Evolutionary conservation across 2,888 invertebrate genomes (phyloP), one percentile per base, ranked within the genome.

Genomic region (Carcina quercana): DNA sequence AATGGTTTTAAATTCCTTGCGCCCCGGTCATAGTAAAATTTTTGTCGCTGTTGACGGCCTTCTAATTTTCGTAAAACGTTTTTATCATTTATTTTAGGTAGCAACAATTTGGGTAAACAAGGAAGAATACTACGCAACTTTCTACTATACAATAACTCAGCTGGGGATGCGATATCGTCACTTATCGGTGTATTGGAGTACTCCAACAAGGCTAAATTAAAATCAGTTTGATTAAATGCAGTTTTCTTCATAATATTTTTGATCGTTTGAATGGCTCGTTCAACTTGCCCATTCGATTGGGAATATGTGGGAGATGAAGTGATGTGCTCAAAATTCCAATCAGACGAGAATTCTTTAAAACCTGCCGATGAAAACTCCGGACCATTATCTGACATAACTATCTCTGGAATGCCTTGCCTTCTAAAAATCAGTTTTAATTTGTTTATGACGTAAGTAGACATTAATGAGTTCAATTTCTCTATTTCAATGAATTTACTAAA

Each of bases 351-450:
- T 4, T 34, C 11, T 13, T 15, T 21, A 25, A 49, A 46, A 8
- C 1, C 3, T 15, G 25, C 10, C 2, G 11, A 13, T 5, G 26
- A 19, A 29, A 43, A 43, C 17, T 44, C 25, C 1, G 41, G 40
- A 4, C 42, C 45, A 14, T 31, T 31, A 25, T 47, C 43, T 2
- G 42, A 37, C 27, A 41, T 35, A 5, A 43, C 24, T 10, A 28
- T 22, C 6, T 38, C 28, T 1, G 49, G 42, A 21, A 46, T 43
- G 0, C 49, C 46, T n/a, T 42, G 38, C n/a, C 43, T 28, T 5
- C 34, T 25, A 34, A 46, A 44, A 13, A 41, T 42, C 5, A 20
- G 10, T 33, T 48, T 48, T 8, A 43, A 25, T 13, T 35, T 26
- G 5, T 30, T 20, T 10, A 47, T 43, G 1, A 41, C 17, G 3